Base-by-base conservation (phyloP, 2,888 invertebrate species). In the Nymphalis c-album region DNA sequence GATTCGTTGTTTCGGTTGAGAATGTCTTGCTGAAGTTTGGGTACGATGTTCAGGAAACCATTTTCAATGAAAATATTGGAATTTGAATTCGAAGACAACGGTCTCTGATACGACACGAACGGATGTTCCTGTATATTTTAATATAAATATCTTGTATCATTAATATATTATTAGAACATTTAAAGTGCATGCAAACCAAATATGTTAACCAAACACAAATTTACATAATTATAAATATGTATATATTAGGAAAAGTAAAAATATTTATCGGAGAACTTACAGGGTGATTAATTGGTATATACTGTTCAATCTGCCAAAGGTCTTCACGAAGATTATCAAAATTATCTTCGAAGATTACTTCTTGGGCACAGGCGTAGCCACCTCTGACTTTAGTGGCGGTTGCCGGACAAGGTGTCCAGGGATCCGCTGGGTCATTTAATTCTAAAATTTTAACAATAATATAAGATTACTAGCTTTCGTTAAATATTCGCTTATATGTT, bases 311-410 rank as follows among this genome's bases (percentile, higher is more conserved):
- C 40, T 77, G 79, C 93, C 93, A 94, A 69, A 83, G 81, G 0
- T 73, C 69, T 40, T 75, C 77, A n/a, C 71, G 74, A 70, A 73
- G 53, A 10, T 46, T 72, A 47, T 89, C 80, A 74, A 94, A 94
- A 50, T 85, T 80, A 68, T 94, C 94, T 57, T 93, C 86, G 65
- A 94, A 93, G 62, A 94, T 79, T 2, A 92, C 75, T 47, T 84
- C 76, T 1, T 85, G 84, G 48, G 76, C 75, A 71, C 88, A 88
- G 16, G 78, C 75, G 0, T 73, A 48, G 48, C 69, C 72, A 6
- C 77, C 78, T 6, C 77, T 78, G 5, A 71, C 67, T 45, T 78
- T 77, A 3, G 77, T 80, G 2, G 75, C 74, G 8, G 76, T 64
- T 31, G 53, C 17, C 3, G 57, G 55, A n/a, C 70, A 71, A 20